These are phyloP conservation scores for Drosophila asahinai DNA, from an alignment of 1,140 invertebrate species.

Conservation along the genomic window DNA sequence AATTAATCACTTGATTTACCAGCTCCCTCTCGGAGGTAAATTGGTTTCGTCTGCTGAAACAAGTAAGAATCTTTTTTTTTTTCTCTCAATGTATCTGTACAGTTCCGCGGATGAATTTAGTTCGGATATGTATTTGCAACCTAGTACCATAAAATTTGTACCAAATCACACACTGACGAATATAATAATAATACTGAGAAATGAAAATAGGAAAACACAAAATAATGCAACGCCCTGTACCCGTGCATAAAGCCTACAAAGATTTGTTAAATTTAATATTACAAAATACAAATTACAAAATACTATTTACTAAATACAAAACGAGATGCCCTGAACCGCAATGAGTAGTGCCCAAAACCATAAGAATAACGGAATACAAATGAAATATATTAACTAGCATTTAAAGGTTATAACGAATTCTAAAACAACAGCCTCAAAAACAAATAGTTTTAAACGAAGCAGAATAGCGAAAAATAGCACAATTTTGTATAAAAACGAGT, in stretches of 20 bases:
- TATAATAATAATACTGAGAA: constrained; percentile 15
- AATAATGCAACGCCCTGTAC: constrained; percentile 79
- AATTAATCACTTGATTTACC: constrained; percentile 30
- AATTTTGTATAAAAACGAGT: constrained; percentile 71
- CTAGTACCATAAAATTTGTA: constrained; percentile 82
- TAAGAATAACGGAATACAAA: constrained; percentile 57
- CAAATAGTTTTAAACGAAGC: constrained; percentile 69
- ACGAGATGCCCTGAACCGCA: constrained; percentile 75
- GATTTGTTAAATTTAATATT: constrained; percentile 66
- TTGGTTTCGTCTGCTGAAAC: constrained; percentile 25
- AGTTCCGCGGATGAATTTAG: constrained; percentile 30
- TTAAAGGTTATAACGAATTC: constrained; percentile 79
- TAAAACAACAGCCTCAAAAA: constrained; percentile 75
- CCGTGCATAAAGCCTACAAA: constrained; percentile 79
- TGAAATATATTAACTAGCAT: constrained; percentile 70
- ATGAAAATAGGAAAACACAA: constrained; percentile 32
- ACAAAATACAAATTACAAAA: constrained; percentile 53
- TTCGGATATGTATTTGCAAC: constrained; percentile 50
- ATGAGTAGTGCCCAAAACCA: constrained; percentile 80
- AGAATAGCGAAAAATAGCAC: constrained; percentile 73
- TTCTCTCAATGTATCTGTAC: constrained; percentile 14
- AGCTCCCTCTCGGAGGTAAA: constrained; percentile 3
- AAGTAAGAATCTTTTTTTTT: neutral
- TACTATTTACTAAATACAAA: constrained; percentile 78
- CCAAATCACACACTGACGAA: constrained; percentile 59